Percentiles rank a stretch among this genome's conserved stretches.
Conservation (phyloP, 2,113 vertebrate genomes). For the Daphoenositta chrysoptera region DNA sequence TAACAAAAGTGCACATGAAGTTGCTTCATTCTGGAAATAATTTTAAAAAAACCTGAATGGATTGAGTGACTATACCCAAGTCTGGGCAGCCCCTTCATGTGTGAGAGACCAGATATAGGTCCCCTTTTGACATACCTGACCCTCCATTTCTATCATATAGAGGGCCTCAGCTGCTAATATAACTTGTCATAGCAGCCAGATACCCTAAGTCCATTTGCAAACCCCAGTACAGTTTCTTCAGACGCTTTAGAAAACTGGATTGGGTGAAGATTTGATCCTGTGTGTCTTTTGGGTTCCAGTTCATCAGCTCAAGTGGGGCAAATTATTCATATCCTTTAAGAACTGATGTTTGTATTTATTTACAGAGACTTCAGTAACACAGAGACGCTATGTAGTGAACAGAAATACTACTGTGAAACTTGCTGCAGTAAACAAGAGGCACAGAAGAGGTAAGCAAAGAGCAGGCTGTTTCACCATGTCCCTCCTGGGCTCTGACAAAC, state of each 20-base stretch:
- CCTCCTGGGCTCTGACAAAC: background rate
- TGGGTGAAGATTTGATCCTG: background rate
- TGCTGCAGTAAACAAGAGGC: constrained; percentile 99
- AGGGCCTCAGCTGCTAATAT: background rate
- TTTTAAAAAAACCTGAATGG: background rate
- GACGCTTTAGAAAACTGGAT: background rate
- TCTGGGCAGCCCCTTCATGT: background rate
- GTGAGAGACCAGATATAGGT: background rate
- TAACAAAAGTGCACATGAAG: background rate
- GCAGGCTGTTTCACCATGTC: background rate
- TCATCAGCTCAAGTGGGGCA: background rate
- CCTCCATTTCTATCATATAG: background rate
- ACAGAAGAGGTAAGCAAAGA: constrained; percentile 86
- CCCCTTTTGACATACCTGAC: background rate
- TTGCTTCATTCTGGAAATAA: background rate
- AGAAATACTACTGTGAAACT: constrained; percentile 97
- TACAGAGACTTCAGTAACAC: constrained; percentile 98
- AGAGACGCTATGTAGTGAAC: constrained; percentile 95
- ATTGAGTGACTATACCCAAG: background rate
- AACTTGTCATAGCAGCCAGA: background rate
- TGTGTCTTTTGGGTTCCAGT: background rate
- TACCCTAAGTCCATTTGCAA: background rate
- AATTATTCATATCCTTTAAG: background rate
- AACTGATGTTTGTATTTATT: constrained; percentile 33
- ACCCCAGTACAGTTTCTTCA: background rate